phyloP scores from a whole-genome alignment of 2,888 invertebrate species.

The Cosmia trapezina region DNA sequence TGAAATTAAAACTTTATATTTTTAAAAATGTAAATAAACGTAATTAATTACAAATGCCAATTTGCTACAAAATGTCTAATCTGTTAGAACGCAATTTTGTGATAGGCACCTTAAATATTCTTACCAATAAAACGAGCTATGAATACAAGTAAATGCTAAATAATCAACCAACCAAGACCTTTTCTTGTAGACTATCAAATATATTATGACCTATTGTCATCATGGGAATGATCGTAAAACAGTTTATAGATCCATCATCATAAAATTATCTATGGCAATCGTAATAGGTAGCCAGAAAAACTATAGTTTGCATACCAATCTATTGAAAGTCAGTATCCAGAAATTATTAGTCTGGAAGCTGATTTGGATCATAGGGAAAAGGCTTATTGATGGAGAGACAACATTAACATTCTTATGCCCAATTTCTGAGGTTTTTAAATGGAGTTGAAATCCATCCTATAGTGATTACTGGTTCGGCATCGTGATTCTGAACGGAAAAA shows the following conservation, averaged over 20 bases:
- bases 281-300: neutral
- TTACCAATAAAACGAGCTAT: neutral
- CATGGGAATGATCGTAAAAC: neutral
- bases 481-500: too few species aligned
- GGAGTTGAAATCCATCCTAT: too few species aligned
- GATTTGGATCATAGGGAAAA: neutral
- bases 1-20: too few species aligned
- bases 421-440: too few species aligned
- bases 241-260: neutral
- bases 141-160: too few species aligned
- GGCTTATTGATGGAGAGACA: neutral
- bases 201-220: neutral
- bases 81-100: too few species aligned
- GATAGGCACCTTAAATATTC: neutral
- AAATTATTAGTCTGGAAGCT: neutral
- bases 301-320: neutral
- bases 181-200: neutral
- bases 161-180: neutral
- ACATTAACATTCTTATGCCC: neutral
- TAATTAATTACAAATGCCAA: too few species aligned
- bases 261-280: neutral
- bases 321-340: neutral
- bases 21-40: too few species aligned
- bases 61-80: too few species aligned
- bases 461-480: too few species aligned